Evolutionary conservation across 2,113 vertebrate genomes (phyloP).

Genomic region (Sinocyclocheilus anophthalmus): DNA sequence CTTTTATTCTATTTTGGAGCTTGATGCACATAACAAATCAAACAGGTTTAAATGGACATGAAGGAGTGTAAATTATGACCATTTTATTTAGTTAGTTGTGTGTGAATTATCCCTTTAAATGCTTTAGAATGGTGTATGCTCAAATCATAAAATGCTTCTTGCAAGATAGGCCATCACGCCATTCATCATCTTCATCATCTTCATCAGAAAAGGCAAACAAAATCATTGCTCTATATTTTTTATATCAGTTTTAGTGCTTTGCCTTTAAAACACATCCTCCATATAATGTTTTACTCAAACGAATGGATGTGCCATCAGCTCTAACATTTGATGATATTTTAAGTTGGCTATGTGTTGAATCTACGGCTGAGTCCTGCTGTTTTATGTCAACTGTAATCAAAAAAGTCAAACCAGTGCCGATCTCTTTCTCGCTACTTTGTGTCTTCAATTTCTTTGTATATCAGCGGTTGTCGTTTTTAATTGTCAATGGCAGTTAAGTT

Average conservation of each 20-base stretch:
- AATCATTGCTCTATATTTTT: too few species aligned
- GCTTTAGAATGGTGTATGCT: too few species aligned
- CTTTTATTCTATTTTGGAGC: too few species aligned
- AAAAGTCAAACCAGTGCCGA: not conserved
- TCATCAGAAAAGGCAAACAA: too few species aligned
- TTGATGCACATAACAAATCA: not conserved
- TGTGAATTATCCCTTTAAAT: not conserved
- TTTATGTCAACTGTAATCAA: not conserved
- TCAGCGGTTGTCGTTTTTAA: not conserved
- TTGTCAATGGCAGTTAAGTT: not conserved
- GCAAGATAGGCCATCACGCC: not conserved
- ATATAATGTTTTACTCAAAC: not conserved
- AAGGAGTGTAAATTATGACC: not conserved
- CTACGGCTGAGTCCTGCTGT: too few species aligned
- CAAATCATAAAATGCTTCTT: not conserved
- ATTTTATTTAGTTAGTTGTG: not conserved
- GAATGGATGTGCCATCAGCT: not conserved
- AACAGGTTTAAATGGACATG: not conserved
- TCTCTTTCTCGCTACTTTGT: not conserved
- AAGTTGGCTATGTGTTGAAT: not conserved
- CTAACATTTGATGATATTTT: not conserved
- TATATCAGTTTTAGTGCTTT: too few species aligned
- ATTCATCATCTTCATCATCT: not conserved
- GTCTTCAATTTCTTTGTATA: not conserved
- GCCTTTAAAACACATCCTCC: not conserved